Percentiles rank a stretch among this genome's conserved stretches.
Conservation (phyloP, 2,797 vertebrate genomes). For the Peromyscus attwateri region DNA sequence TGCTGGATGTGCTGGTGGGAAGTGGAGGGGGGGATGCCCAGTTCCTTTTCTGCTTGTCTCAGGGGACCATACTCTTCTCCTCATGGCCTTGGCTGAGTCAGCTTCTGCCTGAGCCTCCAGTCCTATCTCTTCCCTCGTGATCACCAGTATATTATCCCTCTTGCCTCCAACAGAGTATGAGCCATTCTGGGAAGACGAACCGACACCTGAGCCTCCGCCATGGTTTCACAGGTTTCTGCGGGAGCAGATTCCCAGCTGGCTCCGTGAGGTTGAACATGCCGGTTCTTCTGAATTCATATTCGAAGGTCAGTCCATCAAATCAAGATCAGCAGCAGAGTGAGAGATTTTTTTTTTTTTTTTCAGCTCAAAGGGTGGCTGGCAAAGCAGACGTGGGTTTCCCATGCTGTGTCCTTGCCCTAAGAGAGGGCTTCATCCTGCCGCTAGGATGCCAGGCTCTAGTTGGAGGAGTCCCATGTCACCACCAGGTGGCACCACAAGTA, state of each 20-base stretch:
- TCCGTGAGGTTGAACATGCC: not conserved
- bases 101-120: not conserved
- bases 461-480: slow-evolving; percentile 12
- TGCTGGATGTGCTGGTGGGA: not conserved
- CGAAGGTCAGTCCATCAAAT: slow-evolving; percentile 73
- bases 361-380: not conserved
- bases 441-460: not conserved
- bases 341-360: not conserved
- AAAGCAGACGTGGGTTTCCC: not conserved
- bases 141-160: not conserved
- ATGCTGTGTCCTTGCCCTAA: not conserved
- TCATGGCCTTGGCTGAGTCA: not conserved
- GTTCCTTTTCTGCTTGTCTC: not conserved
- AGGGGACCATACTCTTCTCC: not conserved
- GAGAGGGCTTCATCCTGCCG: not conserved
- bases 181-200: slow-evolving; percentile 63
- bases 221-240: not conserved
- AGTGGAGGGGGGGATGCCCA: no score
- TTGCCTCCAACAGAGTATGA: slow-evolving; percentile 56
- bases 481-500: slow-evolving; percentile 56
- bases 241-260: not conserved
- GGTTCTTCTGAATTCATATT: not conserved
- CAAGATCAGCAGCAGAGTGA: not conserved
- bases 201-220: not conserved
- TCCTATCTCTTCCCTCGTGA: not conserved